Evolutionary conservation across 2,888 invertebrate species (phyloP).

Genomic region (Drosophila borborema): DNA sequence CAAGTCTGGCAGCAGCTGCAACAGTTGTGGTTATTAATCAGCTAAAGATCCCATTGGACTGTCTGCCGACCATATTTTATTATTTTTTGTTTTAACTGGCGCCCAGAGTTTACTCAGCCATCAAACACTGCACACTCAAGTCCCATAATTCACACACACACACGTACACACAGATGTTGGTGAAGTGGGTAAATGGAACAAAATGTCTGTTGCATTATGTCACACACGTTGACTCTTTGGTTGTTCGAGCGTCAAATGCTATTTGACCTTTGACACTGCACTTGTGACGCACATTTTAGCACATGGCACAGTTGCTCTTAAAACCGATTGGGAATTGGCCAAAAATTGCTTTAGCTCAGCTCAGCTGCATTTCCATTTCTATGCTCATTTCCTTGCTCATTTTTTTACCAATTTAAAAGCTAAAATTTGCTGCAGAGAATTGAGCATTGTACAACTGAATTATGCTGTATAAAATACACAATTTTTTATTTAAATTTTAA

Average conservation of each 20-base stretch:
- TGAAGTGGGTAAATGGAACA: not conserved
- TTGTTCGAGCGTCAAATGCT: not conserved
- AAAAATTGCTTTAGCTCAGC: not conserved
- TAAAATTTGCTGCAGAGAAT: not conserved
- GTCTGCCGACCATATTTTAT: slow-evolving; percentile 14
- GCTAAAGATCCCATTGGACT: slow-evolving; percentile 4
- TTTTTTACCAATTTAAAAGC: not conserved
- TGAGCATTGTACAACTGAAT: not conserved
- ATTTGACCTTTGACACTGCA: slow-evolving; percentile 21
- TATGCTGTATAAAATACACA: not conserved
- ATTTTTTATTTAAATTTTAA: too few relatives aligned
- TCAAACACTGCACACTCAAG: slow-evolving; percentile 41
- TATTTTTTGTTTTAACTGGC: not conserved
- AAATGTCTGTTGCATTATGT: slow-evolving; percentile 60
- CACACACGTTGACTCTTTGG: slow-evolving; percentile 28
- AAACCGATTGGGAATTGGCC: not conserved
- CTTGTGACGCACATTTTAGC: slow-evolving; percentile 9
- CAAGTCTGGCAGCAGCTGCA: slow-evolving; percentile 11
- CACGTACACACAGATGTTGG: not conserved
- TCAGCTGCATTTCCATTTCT: not conserved
- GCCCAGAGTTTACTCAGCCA: slow-evolving; percentile 27
- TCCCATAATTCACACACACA: slow-evolving; percentile 30
- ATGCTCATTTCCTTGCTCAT: not conserved
- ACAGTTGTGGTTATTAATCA: slow-evolving; percentile 57
- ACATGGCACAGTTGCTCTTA: slow-evolving; percentile 3